These are phyloP conservation scores for Rhea pennata DNA, from an alignment of 2,113 vertebrate species.

Conservation along the genomic window DNA sequence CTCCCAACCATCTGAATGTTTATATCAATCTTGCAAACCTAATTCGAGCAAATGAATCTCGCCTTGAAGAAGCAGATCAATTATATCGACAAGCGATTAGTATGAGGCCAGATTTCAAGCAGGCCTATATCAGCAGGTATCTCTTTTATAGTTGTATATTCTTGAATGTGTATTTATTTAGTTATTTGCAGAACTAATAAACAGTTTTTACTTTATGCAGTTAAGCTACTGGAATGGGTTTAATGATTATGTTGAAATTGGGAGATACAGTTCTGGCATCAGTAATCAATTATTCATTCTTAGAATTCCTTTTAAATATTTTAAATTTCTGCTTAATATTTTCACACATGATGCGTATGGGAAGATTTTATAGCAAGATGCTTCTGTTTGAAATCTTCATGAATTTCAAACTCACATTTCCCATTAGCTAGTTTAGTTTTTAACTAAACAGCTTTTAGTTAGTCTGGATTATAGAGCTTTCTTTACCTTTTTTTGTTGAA, in stretches of 20 bases:
- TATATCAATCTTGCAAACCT: constrained; percentile 98
- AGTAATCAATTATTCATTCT: neutral
- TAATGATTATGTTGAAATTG: neutral
- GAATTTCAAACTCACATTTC: neutral
- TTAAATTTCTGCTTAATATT: neutral
- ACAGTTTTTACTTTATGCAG: neutral
- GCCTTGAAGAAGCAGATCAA: constrained; percentile 96
- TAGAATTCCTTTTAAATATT: neutral
- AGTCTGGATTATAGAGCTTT: neutral
- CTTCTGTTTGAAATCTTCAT: neutral
- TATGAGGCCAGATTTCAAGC: constrained; percentile 99
- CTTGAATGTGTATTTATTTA: neutral
- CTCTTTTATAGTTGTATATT: neutral
- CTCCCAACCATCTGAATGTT: constrained; percentile 97
- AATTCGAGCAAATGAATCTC: constrained; percentile 92
- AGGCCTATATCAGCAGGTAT: constrained; percentile 98
- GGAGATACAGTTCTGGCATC: neutral
- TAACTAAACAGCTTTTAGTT: neutral
- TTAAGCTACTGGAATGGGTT: neutral
- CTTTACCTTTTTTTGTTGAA: neutral
- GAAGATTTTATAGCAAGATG: neutral
- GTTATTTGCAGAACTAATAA: neutral
- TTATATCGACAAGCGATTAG: constrained; percentile 98
- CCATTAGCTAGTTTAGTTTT: neutral
- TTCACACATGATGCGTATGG: neutral